These are phyloP conservation scores for Lynx canadensis DNA, from an alignment of 2,113 vertebrate species.

Conservation along the genomic window DNA sequence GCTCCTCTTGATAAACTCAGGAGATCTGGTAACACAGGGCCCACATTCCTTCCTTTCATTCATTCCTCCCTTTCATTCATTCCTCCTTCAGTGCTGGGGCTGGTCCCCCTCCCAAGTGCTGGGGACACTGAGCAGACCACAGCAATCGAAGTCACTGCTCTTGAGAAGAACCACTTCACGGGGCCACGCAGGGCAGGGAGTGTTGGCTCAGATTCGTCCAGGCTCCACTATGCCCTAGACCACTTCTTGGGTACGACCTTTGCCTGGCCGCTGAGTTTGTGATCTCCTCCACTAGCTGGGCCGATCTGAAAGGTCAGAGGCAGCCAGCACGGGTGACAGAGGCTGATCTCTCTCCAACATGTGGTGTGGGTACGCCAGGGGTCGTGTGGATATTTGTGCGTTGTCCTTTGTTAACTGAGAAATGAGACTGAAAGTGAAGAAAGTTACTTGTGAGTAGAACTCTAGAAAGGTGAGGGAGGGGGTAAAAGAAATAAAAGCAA, in stretches of 20 bases:
- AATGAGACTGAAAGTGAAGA: background rate
- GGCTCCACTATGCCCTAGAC: background rate
- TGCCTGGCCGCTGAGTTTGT: background rate
- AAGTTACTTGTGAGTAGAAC: background rate
- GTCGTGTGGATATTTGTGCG: background rate
- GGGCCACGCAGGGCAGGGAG: background rate
- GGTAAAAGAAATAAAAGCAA: background rate
- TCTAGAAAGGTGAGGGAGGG: background rate
- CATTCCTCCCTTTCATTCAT: background rate
- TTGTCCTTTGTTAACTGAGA: background rate
- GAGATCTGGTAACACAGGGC: background rate
- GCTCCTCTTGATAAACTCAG: background rate
- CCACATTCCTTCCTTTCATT: background rate
- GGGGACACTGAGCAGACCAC: background rate
- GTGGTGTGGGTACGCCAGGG: background rate
- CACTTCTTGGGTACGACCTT: background rate
- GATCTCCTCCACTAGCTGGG: background rate
- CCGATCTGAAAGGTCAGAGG: background rate
- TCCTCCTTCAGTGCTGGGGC: background rate
- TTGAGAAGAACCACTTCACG: background rate
- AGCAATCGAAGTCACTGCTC: background rate
- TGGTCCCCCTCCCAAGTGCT: background rate
- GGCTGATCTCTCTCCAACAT: background rate
- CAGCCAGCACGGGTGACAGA: background rate
- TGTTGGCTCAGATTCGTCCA: background rate